Conservation (phyloP, 1,140 invertebrate genomes). For the Aphelinus atriplicis region DNA sequence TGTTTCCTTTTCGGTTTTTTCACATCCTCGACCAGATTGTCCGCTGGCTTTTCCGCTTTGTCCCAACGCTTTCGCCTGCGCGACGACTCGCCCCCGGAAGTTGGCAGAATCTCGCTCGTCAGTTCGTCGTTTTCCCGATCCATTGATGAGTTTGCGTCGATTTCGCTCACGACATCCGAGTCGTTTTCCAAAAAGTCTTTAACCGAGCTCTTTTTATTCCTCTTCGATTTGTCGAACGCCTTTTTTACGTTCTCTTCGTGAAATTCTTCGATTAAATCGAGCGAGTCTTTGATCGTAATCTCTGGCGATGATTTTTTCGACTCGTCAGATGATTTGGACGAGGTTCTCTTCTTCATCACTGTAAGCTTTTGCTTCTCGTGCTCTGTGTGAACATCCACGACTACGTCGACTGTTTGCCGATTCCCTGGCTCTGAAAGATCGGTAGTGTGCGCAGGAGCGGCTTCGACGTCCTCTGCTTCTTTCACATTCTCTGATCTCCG, state of each 20-base stretch:
- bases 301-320: neutral
- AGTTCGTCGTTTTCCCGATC: conserved; percentile 3
- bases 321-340: neutral
- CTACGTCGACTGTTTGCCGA: conserved; percentile 47
- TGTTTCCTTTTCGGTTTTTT: conserved; percentile 43
- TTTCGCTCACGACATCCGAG: neutral
- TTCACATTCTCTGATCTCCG: conserved; percentile 20
- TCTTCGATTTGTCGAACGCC: neutral
- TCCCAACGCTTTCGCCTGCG: conserved; percentile 49
- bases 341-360: conserved; percentile 3
- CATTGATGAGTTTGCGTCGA: neutral
- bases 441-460: neutral
- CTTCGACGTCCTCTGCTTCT: conserved; percentile 10
- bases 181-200: conserved; percentile 12
- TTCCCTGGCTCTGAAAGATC: neutral
- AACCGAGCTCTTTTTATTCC: neutral
- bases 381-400: conserved; percentile 54
- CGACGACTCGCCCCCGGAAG: conserved; percentile 34
- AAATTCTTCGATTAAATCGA: conserved; percentile 53
- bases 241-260: conserved; percentile 11
- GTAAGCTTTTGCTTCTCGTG: neutral
- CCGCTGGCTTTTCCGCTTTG: conserved; percentile 28
- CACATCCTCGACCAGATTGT: conserved; percentile 38
- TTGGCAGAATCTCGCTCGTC: conserved; percentile 31
- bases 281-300: neutral